These are phyloP conservation scores for Apocheima hispidaria DNA, from an alignment of 2,888 invertebrate genomes.

Conservation along the genomic window DNA sequence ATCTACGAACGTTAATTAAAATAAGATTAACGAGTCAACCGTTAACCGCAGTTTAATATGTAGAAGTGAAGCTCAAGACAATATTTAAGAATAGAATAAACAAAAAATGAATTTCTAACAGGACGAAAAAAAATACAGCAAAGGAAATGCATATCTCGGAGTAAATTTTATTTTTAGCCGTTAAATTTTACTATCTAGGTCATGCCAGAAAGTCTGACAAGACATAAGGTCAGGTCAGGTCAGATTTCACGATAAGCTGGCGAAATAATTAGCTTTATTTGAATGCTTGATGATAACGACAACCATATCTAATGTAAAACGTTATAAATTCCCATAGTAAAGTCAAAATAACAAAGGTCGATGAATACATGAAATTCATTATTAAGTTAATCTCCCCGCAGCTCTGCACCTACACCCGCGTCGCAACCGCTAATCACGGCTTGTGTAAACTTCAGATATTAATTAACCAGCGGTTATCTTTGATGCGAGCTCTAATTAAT, in stretches of 20 bases:
- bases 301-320: too few species aligned
- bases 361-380: neutral
- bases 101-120: neutral
- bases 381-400: neutral
- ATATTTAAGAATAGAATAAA: neutral
- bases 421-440: slow-evolving; percentile 42
- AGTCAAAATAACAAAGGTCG: neutral
- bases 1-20: slow-evolving; percentile 42
- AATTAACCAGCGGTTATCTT: slow-evolving; percentile 61
- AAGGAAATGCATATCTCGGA: too few species aligned
- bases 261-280: too few species aligned
- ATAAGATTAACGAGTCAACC: slow-evolving; percentile 42
- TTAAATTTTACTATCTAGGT: too few species aligned
- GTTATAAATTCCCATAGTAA: neutral
- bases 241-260: too few species aligned
- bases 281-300: too few species aligned
- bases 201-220: too few species aligned
- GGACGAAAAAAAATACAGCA: too few species aligned
- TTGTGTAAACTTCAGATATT: slow-evolving; percentile 54
- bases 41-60: slow-evolving; percentile 30
- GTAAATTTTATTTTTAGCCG: too few species aligned
- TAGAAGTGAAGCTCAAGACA: slow-evolving; percentile 3
- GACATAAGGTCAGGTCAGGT: too few species aligned
- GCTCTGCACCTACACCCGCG: slow-evolving; percentile 11
- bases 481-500: slow-evolving; percentile 61